These are phyloP conservation scores for Brienomyrus longianalis DNA, from an alignment of 2,113 vertebrate genomes.

Conservation along the genomic window DNA sequence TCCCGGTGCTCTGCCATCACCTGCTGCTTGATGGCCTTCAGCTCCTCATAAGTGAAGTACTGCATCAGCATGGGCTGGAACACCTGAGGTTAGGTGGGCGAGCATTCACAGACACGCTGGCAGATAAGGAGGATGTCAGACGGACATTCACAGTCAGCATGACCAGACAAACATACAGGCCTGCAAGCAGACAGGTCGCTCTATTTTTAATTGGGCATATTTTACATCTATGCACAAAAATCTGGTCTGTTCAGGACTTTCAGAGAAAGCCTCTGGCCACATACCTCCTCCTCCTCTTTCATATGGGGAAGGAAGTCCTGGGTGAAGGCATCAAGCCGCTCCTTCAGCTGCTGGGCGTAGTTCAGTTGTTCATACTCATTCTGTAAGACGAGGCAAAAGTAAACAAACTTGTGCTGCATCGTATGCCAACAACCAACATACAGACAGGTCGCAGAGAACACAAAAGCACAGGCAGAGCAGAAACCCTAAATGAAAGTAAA, in stretches of 20 bases:
- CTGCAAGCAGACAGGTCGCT: neutral
- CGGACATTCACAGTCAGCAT: neutral
- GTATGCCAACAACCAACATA: neutral
- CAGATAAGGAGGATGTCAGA: neutral
- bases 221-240: neutral
- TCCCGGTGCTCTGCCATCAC: conserved; percentile 91
- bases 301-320: conserved; percentile 98
- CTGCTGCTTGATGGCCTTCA: conserved; percentile 96
- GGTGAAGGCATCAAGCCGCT: conserved; percentile 90
- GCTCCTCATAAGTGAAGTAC: conserved; percentile 93
- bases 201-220: neutral
- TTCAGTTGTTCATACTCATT: conserved; percentile 95
- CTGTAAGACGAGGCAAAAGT: conserved; percentile 51
- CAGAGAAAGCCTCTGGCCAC: neutral
- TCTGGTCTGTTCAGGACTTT: neutral
- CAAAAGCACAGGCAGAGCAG: neutral
- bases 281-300: conserved; percentile 98
- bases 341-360: conserved; percentile 93
- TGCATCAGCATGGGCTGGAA: conserved; percentile 99
- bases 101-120: neutral
- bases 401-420: neutral
- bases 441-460: neutral
- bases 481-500: neutral
- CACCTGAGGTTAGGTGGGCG: conserved; percentile 63
- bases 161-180: neutral